These are phyloP conservation scores for Mus minutoides DNA, from an alignment of 2,797 vertebrate species.

Conservation along the genomic window DNA sequence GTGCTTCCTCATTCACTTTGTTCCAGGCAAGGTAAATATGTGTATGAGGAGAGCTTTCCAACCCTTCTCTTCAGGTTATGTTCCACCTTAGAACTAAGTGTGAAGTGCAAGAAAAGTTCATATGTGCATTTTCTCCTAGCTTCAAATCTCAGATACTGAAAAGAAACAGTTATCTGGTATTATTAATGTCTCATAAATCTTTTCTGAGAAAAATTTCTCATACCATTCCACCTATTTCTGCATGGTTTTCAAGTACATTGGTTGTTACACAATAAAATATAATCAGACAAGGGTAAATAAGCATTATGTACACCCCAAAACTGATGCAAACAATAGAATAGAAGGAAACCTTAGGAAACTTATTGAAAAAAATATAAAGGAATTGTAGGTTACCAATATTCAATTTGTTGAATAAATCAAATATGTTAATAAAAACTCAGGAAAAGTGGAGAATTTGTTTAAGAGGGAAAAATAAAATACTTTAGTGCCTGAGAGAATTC, in stretches of 20 bases:
- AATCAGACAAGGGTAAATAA: constrained; percentile 34
- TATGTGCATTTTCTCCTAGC: constrained; percentile 1
- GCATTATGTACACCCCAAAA: not conserved
- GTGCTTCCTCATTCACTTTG: not conserved
- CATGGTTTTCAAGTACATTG: constrained; percentile 21
- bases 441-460: not conserved
- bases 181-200: not conserved
- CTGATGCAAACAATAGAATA: constrained; percentile 17
- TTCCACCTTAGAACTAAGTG: not conserved
- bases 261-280: not conserved
- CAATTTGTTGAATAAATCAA: constrained; percentile 39
- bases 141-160: constrained; percentile 46
- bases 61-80: not conserved
- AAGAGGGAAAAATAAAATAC: constrained; percentile 43
- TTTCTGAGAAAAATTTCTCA: constrained; percentile 35
- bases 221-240: constrained; percentile 23
- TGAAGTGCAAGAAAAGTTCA: not conserved
- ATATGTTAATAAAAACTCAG: constrained; percentile 8
- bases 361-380: not conserved
- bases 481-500: constrained; percentile 1
- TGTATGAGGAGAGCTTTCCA: not conserved
- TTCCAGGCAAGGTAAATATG: not conserved
- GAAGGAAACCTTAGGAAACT: constrained; percentile 28
- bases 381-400: constrained; percentile 10
- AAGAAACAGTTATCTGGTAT: constrained; percentile 43